These are phyloP conservation scores for Diploptera punctata DNA, from an alignment of 2,888 invertebrate species.

Conservation along the genomic window DNA sequence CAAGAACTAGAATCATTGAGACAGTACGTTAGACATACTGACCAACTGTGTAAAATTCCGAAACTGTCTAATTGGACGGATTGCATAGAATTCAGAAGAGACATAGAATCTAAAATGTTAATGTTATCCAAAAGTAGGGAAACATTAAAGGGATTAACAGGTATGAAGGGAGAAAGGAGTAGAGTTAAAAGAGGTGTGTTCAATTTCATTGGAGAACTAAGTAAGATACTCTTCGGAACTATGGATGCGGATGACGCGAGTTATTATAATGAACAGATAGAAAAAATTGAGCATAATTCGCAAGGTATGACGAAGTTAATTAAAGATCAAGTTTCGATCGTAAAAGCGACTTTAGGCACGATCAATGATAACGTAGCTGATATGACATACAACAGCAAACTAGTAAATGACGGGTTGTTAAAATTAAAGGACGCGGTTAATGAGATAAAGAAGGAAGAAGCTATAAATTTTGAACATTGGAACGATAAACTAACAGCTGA, in stretches of 20 bases:
- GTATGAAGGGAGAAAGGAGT: neutral
- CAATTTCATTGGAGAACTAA: too few relatives aligned
- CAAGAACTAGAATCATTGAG: too few relatives aligned
- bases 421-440: neutral
- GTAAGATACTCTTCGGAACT: neutral
- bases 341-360: neutral
- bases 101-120: too few relatives aligned
- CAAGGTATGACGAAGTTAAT: neutral
- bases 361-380: neutral
- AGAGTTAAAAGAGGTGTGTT: too few relatives aligned
- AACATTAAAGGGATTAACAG: neutral
- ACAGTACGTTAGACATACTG: too few relatives aligned
- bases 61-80: too few relatives aligned
- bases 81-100: too few relatives aligned
- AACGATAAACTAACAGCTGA: neutral
- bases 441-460: neutral
- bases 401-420: too few relatives aligned
- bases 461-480: neutral
- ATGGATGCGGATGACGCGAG: neutral
- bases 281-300: neutral
- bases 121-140: too few relatives aligned
- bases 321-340: neutral
- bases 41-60: too few relatives aligned
- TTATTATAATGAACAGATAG: slow-evolving; percentile 2
- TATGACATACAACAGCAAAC: neutral